Evolutionary conservation across 1,140 invertebrate species (phyloP).

Genomic region (Phthorimaea operculella): DNA sequence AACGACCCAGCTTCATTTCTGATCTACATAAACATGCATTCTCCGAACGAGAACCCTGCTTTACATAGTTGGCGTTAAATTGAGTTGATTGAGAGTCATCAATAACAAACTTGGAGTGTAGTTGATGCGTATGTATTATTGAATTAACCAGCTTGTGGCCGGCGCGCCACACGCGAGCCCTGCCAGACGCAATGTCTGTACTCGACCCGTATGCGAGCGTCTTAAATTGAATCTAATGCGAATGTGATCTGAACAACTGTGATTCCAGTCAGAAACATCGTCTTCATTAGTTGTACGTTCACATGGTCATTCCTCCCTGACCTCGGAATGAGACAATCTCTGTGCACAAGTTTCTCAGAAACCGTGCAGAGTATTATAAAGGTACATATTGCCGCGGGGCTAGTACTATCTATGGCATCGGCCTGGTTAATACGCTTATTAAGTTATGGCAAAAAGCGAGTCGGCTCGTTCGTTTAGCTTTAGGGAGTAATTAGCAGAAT

Average conservation of each 20-base stretch:
- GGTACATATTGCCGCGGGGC: conserved; percentile 44
- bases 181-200: conserved; percentile 46
- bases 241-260: conserved; percentile 52
- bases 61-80: conserved; percentile 18
- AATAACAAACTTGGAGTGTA: conserved; percentile 17
- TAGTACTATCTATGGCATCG: conserved; percentile 52
- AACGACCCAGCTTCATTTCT: conserved; percentile 19
- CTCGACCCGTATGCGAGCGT: conserved; percentile 32
- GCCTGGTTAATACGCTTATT: conserved; percentile 62
- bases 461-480: conserved; percentile 50
- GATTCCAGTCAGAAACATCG: conserved; percentile 55
- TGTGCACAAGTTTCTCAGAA: conserved; percentile 22
- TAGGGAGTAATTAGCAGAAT: conserved; percentile 66
- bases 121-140: conserved; percentile 32
- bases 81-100: conserved; percentile 28
- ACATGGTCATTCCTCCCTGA: conserved; percentile 65
- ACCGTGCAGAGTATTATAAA: conserved; percentile 37
- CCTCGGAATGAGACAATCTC: conserved; percentile 34
- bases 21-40: conserved; percentile 27
- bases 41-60: conserved; percentile 15
- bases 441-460: conserved; percentile 60
- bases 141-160: conserved; percentile 32
- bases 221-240: conserved; percentile 64
- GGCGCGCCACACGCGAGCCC: conserved; percentile 47
- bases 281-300: conserved; percentile 53